Evolutionary conservation across 2,888 invertebrate genomes (phyloP).

Genomic region (Lomographa bimaculata): DNA sequence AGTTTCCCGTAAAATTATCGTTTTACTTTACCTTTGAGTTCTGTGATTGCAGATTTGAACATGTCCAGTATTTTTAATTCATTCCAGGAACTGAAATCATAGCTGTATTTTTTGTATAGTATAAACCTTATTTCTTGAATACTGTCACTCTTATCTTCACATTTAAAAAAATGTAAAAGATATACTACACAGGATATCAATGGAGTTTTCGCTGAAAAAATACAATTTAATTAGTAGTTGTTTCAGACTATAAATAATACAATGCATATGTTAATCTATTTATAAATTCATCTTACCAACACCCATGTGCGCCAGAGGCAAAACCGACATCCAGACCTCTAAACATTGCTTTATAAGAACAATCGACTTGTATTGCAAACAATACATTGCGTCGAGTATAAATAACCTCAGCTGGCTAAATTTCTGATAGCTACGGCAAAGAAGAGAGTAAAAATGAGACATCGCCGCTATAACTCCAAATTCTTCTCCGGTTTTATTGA

Average conservation of each 20-base stretch:
- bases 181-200: constrained; percentile 69
- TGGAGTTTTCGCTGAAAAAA: constrained; percentile 65
- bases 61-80: constrained; percentile 66
- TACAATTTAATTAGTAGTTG: neutral
- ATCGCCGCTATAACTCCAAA: constrained; percentile 63
- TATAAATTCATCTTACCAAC: constrained; percentile 56
- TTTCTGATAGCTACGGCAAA: constrained; percentile 61
- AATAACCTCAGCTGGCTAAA: constrained; percentile 62
- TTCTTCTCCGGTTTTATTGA: constrained; percentile 57
- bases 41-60: constrained; percentile 53
- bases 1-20: too few relatives aligned
- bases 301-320: constrained; percentile 66
- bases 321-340: constrained; percentile 66
- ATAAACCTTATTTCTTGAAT: constrained; percentile 58
- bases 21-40: constrained; percentile 56
- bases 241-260: too few relatives aligned
- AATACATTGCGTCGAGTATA: constrained; percentile 75
- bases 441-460: constrained; percentile 68
- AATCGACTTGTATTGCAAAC: constrained; percentile 65
- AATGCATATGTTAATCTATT: constrained; percentile 7
- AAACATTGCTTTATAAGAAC: constrained; percentile 66
- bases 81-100: constrained; percentile 65
- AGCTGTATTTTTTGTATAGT: constrained; percentile 60
- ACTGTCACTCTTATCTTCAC: constrained; percentile 59
- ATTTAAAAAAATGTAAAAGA: constrained; percentile 70